A percentile compares a stretch with the other conserved stretches of the same genome.
phyloP scores from a whole-genome alignment of 2,888 invertebrate species.

The Ormyrus rosae region DNA sequence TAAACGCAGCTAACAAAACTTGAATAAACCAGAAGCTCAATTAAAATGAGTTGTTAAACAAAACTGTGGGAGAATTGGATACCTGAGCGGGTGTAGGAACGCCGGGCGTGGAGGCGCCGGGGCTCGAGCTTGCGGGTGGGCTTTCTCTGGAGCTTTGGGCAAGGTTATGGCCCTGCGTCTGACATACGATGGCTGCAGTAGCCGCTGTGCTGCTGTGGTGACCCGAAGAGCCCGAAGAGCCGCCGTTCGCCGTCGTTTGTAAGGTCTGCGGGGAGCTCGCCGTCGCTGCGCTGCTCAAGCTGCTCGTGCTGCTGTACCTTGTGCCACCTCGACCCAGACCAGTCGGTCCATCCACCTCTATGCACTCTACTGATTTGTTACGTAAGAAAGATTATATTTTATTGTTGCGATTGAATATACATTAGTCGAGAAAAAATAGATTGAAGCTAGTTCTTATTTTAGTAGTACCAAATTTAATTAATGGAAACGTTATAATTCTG shows the following conservation, averaged over 20 bases:
- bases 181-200: conserved; percentile 72
- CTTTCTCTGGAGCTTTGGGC: conserved; percentile 72
- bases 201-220: conserved; percentile 65
- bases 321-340: conserved; percentile 71
- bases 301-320: conserved; percentile 77
- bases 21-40: too few species aligned
- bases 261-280: conserved; percentile 76
- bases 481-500: too few species aligned
- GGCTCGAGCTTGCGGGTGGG: conserved; percentile 72
- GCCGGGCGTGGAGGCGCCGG: conserved; percentile 70
- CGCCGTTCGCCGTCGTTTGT: conserved; percentile 63
- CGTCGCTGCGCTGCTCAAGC: conserved; percentile 77
- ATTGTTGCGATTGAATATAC: too few species aligned
- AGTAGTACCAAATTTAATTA: too few species aligned
- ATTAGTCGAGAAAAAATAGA: too few species aligned
- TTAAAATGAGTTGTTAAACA: too few species aligned
- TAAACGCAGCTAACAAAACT: too few species aligned
- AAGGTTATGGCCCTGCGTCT: conserved; percentile 73
- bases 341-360: conserved; percentile 70
- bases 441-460: too few species aligned
- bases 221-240: conserved; percentile 47
- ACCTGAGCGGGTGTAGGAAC: conserved; percentile 73
- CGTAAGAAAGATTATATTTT: too few species aligned
- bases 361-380: conserved; percentile 61
- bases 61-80: neutral